phyloP scores from a whole-genome alignment of 92 coral and sea anemone genomes.

The Phenganax stokvisi region DNA sequence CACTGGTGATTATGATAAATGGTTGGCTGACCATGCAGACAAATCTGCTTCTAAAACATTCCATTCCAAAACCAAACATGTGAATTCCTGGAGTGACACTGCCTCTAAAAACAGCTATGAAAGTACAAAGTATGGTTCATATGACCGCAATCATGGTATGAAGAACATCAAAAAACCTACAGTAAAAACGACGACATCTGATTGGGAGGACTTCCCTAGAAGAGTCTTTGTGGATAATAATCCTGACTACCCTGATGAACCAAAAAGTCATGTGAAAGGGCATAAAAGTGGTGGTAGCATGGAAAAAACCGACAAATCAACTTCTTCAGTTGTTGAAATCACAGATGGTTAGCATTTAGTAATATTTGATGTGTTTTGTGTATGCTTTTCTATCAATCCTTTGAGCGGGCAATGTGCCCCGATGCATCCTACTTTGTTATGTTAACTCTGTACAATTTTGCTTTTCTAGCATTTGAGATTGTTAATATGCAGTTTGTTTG shows the following conservation, averaged over 20 bases:
- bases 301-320: not conserved
- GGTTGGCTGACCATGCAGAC: conserved; percentile 6
- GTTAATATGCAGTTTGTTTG: not conserved
- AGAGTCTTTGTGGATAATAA: conserved; percentile 70
- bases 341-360: not conserved
- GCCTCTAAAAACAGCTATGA: not conserved
- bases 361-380: not conserved
- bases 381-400: not conserved
- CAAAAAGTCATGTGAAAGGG: not conserved
- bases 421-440: not conserved
- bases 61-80: not conserved
- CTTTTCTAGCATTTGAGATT: not conserved
- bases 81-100: not conserved
- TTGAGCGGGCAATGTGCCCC: not conserved
- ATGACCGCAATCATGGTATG: not conserved
- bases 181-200: not conserved
- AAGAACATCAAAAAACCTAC: too few relatives aligned
- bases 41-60: not conserved
- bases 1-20: not conserved
- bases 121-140: not conserved
- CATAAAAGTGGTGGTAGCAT: not conserved
- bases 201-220: conserved; percentile 38
- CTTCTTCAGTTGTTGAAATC: not conserved
- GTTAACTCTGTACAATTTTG: not conserved
- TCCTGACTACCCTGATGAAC: conserved; percentile 63